Base-by-base conservation (phyloP, 1,140 invertebrate genomes). In the Hycleus cichorii region DNA sequence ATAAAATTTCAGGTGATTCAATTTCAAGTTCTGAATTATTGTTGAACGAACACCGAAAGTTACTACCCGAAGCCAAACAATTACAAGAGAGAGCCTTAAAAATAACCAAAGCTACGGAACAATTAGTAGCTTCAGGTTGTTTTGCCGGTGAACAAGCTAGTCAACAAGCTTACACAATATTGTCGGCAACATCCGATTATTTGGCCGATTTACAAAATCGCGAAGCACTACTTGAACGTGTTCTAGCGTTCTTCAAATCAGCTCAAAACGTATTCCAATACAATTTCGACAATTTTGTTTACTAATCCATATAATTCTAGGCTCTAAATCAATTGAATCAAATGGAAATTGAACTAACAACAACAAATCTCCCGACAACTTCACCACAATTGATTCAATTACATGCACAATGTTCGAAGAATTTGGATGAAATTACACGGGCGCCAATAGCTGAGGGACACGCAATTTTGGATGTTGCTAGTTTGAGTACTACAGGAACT, bases 61-160 rank as follows among this genome's bases (percentile, higher is more conserved):
- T 88, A 64, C 81, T 90, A 63, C 75, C 80, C 3, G 86, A 89
- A 75, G 87, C 87, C 1, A 82, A 85, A 79, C 81, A 87, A 39
- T 77, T 90, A 39, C 87, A 91, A 72, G 89, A 91, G 62, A 80
- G 80, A 64, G 84, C 86, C 3, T 73, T 92, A 25, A 87, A 85
- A 71, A 85, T 91, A 62, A 84, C 90, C 2, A 83, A 86, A 68
- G 87, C 85, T 26, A 90, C 88, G 10, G 89, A 92, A 71, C 83
- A 86, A 68, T 78, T 92, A 18, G 80, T 85, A 24, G 80, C 81
- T 27, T 80, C 82, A 0, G 85, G 85, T 11, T 83, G 84, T 64
- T 85, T 85, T 66, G 83, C 83, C 11, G 83, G 82, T 2, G 82
- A 88, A 60, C 83, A 90, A 68, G 86, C 87, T 1, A 83, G 83